Evolutionary conservation across 2,888 invertebrate genomes (phyloP).

Genomic region (Hedychridium roseum): DNA sequence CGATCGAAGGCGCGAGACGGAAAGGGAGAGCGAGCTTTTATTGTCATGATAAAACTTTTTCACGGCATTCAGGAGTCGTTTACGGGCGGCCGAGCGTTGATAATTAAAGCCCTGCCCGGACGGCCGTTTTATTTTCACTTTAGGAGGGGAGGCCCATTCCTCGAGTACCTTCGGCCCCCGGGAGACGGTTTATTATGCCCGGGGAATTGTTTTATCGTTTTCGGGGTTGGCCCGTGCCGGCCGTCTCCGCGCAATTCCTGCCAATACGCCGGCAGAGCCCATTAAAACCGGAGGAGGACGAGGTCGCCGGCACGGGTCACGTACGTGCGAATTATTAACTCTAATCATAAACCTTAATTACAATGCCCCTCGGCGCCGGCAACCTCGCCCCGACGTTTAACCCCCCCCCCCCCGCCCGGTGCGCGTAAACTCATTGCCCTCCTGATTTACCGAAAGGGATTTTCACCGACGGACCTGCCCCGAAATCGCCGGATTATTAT

Average conservation of each 20-base stretch:
- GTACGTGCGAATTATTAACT: constrained; percentile 60
- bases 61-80: too few species aligned
- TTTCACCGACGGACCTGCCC: constrained; percentile 16
- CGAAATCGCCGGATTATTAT: too few species aligned
- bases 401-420: constrained; percentile 15
- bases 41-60: too few species aligned
- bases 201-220: constrained; percentile 44
- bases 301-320: constrained; percentile 36
- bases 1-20: too few species aligned
- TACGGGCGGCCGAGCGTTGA: too few species aligned
- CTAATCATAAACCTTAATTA: constrained; percentile 59
- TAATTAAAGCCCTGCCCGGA: too few species aligned
- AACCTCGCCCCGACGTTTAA: constrained; percentile 39
- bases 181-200: constrained; percentile 39
- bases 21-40: too few species aligned
- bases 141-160: too few species aligned
- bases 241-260: constrained; percentile 30
- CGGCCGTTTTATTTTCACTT: too few species aligned
- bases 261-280: constrained; percentile 31
- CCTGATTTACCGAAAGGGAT: constrained; percentile 51
- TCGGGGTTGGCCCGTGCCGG: constrained; percentile 8
- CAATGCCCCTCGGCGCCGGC: constrained; percentile 48
- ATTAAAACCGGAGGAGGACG: constrained; percentile 25
- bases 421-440: constrained; percentile 45
- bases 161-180: too few species aligned